phyloP scores from a whole-genome alignment of 2,797 vertebrate genomes.

The Brotogeris chrysoptera region DNA sequence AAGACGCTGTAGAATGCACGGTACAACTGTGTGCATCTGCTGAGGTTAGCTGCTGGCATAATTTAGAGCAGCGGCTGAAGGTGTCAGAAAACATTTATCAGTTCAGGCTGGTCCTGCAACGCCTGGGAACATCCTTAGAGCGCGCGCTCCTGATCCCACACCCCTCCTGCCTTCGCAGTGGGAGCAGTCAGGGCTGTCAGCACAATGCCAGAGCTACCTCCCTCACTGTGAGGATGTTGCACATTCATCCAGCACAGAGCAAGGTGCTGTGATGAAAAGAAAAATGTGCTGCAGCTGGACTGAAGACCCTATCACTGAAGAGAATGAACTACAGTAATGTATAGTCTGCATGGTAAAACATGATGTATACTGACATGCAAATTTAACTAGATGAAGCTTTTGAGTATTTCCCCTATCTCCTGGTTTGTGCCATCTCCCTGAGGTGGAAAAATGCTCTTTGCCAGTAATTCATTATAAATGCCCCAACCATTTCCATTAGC shows the following conservation, averaged over 20 bases:
- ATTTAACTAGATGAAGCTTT: constrained; percentile 40
- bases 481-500: constrained; percentile 48
- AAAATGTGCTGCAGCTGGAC: not conserved
- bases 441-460: constrained; percentile 49
- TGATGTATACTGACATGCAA: constrained; percentile 25
- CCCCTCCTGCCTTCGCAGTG: not conserved
- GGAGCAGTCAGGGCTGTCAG: not conserved
- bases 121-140: not conserved
- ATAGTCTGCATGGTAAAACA: not conserved
- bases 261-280: not conserved
- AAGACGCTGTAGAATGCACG: not conserved
- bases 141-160: not conserved
- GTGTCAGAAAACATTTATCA: not conserved
- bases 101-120: not conserved
- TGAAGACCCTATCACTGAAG: not conserved
- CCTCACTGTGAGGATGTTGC: not conserved
- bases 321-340: not conserved
- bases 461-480: constrained; percentile 63
- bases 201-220: not conserved
- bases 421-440: constrained; percentile 14
- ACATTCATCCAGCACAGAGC: not conserved
- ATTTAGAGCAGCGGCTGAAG: not conserved
- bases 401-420: constrained; percentile 28
- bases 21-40: not conserved
- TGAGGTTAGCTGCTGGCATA: not conserved